Base-by-base conservation (phyloP, 2,888 invertebrate species). In the Microplitis deprimator region DNA sequence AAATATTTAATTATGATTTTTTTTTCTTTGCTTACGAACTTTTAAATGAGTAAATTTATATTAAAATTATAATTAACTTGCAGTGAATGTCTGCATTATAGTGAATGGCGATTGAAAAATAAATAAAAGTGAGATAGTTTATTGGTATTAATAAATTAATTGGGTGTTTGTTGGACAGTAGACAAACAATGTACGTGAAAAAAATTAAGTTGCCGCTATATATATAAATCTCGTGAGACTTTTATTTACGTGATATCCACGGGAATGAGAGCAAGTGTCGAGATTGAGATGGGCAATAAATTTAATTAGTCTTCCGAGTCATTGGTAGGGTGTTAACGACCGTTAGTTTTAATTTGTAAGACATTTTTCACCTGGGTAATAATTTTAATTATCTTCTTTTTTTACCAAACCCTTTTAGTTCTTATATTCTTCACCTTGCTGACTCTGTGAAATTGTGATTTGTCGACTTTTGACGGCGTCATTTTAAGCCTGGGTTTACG, bases 321-420 rank as follows among this genome's bases (percentile, higher is more conserved):
- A 29, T 59, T 29, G 41, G 41, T 7, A 29, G 68, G 71, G 71
- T 10, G 60, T 59, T n/a, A 73, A 60, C 70, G 75, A 70, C 75
- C 79, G 77, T 81, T 80, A 79, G 77, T 80, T 77, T 73, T 72
- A 76, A 72, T 79, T 79, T 79, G 78, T 75, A 73, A 78, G 73
- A 75, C 71, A 62, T 68, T 78, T 29, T 78, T 76, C 50, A 67
- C 72, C 72, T 50, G 50, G 50, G 68, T 79, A 76, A 73, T 81
- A 78, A 80, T 80, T 81, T 77, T 79, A 79, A 81, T 79, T 79
- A 73, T 76, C 68, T 20, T 71, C 13, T 50, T 50, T 50, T 50
- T 50, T 29, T 4, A 29, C 68, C 65, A 68, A 70, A 60, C 73
- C 62, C 73, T 41, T 75, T 64, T 40, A 73, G 17, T n/a, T 16